Percentiles rank a stretch among this genome's conserved stretches.
phyloP scores from a whole-genome alignment of 2,113 vertebrate genomes.

The Bufo bufo region DNA sequence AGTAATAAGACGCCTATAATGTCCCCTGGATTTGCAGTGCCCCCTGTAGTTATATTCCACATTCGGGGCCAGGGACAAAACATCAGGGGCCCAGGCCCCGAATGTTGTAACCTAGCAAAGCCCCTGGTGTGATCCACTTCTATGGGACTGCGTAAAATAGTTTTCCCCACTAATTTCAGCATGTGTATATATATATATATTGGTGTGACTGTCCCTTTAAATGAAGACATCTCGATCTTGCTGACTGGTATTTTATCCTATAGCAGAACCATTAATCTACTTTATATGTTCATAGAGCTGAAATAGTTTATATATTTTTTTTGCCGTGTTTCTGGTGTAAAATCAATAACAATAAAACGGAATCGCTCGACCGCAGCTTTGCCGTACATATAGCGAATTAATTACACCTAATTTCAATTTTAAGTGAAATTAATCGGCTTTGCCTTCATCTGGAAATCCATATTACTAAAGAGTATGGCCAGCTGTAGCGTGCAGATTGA shows the following conservation, averaged over 20 bases:
- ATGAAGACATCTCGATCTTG: not conserved
- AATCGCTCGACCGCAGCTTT: constrained; percentile 11
- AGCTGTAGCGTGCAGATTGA: constrained; percentile 1
- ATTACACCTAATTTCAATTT: constrained; percentile 42
- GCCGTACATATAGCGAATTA: constrained; percentile 30
- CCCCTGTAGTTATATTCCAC: no score
- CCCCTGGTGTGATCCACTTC: no score
- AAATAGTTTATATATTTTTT: not conserved
- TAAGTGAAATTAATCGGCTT: constrained; percentile 31
- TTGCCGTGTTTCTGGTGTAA: constrained; percentile 23
- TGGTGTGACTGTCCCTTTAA: not conserved
- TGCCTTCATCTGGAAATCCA: constrained; percentile 14
- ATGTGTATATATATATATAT: not conserved
- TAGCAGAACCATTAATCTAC: constrained; percentile 31
- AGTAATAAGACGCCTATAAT: no score
- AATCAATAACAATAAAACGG: constrained; percentile 49
- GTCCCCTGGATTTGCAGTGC: no score
- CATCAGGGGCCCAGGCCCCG: no score
- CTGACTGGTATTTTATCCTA: constrained; percentile 17
- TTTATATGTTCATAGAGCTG: constrained; percentile 23
- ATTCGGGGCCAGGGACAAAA: no score
- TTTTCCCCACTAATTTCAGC: no score
- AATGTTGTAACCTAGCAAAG: no score
- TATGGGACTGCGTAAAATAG: no score
- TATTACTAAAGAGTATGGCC: constrained; percentile 7